Percentiles rank a stretch among this genome's conserved stretches.
Evolutionary conservation across 1,140 invertebrate species (phyloP).

Genomic region (Pantala flavescens): DNA sequence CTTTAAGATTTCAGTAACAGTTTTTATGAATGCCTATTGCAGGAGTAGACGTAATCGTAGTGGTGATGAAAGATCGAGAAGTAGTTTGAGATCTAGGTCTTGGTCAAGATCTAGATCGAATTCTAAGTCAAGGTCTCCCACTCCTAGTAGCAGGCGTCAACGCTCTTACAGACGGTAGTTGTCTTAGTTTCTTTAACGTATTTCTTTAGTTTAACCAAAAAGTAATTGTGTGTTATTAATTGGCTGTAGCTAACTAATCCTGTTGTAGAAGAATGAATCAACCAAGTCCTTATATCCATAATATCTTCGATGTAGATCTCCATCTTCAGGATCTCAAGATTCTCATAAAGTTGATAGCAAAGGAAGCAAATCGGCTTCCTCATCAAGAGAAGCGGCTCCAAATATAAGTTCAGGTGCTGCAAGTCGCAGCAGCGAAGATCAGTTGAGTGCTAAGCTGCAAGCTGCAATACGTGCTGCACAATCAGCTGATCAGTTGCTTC

Average conservation of each 20-base stretch:
- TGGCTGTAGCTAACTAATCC: too few relatives aligned
- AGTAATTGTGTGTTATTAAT: too few relatives aligned
- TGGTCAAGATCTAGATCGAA: not conserved
- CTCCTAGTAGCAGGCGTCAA: not conserved
- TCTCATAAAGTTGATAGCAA: not conserved
- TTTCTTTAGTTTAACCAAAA: too few relatives aligned
- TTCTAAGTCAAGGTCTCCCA: not conserved
- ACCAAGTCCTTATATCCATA: too few relatives aligned
- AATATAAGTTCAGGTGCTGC: not conserved
- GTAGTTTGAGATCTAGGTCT: not conserved
- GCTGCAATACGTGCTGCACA: constrained; percentile 20
- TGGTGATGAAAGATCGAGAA: not conserved
- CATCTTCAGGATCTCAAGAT: not conserved
- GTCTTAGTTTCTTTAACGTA: too few relatives aligned
- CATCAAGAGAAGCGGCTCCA: not conserved
- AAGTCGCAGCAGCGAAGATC: constrained; percentile 17
- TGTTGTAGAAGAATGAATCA: too few relatives aligned
- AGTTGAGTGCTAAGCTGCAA: constrained; percentile 20
- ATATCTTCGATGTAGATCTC: not conserved
- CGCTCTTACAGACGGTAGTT: too few relatives aligned
- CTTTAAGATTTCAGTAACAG: too few relatives aligned
- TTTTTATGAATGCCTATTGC: not conserved
- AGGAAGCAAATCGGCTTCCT: not conserved
- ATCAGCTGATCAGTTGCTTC: constrained; percentile 19
- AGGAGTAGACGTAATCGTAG: not conserved